Conservation (phyloP, 2,888 invertebrate genomes). For the Barypeithes pellucidus region DNA sequence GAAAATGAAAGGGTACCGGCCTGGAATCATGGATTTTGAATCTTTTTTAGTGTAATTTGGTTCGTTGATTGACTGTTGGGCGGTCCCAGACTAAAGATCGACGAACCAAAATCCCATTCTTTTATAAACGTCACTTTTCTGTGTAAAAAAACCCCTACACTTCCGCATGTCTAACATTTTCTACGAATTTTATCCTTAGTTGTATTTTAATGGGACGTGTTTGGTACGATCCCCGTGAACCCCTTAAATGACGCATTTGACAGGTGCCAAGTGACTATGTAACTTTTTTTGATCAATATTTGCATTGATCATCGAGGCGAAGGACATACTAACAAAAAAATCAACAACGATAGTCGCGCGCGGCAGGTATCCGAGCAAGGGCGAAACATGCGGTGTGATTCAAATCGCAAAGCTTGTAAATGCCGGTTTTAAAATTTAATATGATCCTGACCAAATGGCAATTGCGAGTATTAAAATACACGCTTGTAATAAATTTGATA, state of each 20-base stretch:
- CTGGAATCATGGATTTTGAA: not conserved
- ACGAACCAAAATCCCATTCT: not conserved
- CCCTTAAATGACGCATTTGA: not conserved
- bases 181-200: not conserved
- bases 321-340: too few species aligned
- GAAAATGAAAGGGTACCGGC: too few species aligned
- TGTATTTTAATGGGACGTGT: not conserved
- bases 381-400: too few species aligned
- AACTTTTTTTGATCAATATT: too few species aligned
- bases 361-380: too few species aligned
- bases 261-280: not conserved
- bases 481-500: too few species aligned
- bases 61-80: conserved; percentile 3
- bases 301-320: too few species aligned
- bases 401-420: too few species aligned
- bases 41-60: not conserved
- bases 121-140: conserved; percentile 11
- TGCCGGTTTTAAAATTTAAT: too few species aligned
- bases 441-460: too few species aligned
- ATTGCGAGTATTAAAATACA: not conserved
- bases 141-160: not conserved
- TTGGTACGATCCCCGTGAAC: conserved; percentile 1
- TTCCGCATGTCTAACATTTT: not conserved
- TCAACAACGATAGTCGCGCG: too few species aligned
- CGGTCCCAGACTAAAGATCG: not conserved